Evolutionary conservation across 2,888 invertebrate genomes (phyloP).

Genomic region (Lacanobia wlatinum): DNA sequence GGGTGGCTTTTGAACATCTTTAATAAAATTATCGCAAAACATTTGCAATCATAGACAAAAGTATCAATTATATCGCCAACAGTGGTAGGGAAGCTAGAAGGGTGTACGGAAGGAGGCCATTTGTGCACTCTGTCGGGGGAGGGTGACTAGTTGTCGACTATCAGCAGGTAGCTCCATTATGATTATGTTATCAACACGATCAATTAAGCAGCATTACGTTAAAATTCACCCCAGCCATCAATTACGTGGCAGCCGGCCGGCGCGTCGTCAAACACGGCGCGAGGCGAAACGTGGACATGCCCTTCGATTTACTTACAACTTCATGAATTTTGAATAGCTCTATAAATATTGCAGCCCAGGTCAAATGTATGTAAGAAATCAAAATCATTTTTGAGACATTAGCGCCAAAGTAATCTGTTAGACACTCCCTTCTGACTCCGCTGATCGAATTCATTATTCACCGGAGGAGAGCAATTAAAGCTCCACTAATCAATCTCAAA

Average conservation of each 20-base stretch:
- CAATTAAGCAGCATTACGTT: constrained; percentile 87
- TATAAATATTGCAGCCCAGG: background rate
- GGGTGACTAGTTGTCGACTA: constrained; percentile 71
- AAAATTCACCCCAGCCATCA: constrained; percentile 86
- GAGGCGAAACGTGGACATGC: constrained; percentile 75
- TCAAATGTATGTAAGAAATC: constrained; percentile 51
- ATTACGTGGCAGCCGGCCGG: constrained; percentile 78
- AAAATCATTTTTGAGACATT: constrained; percentile 77
- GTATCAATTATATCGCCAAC: constrained; percentile 76
- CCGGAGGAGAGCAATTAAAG: constrained; percentile 90
- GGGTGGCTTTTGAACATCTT: background rate
- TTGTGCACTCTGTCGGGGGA: constrained; percentile 76
- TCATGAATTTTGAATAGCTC: background rate
- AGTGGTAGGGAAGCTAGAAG: constrained; percentile 65
- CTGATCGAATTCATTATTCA: constrained; percentile 91
- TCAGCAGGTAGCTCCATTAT: constrained; percentile 79
- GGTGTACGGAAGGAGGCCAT: constrained; percentile 78
- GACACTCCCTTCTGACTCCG: constrained; percentile 81
- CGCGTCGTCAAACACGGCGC: constrained; percentile 68
- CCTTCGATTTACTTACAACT: constrained; percentile 31
- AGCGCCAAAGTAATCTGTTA: constrained; percentile 81
- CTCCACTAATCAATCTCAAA: constrained; percentile 91
- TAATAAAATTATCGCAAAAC: constrained; percentile 62
- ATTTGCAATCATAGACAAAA: constrained; percentile 64
- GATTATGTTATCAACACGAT: constrained; percentile 84